Percentiles rank a stretch among this genome's conserved stretches.
These are phyloP conservation scores for Taurulus bubalis DNA, from an alignment of 2,113 vertebrate genomes.

Conservation along the genomic window DNA sequence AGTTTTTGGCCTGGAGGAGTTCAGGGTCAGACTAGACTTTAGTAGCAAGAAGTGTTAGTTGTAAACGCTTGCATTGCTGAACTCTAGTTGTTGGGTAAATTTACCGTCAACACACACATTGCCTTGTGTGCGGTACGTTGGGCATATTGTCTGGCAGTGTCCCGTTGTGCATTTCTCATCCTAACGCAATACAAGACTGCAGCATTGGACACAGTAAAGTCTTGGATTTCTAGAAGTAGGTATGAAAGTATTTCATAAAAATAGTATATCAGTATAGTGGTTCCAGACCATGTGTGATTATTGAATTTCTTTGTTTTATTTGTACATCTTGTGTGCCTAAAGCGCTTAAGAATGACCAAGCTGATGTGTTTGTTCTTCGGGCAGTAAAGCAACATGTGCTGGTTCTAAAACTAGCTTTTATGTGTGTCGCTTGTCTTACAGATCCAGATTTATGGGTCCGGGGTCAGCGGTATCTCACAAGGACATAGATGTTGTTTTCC, in stretches of 20 bases:
- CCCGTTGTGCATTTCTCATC: too few species aligned
- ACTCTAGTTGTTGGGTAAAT: not conserved
- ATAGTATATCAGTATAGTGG: not conserved
- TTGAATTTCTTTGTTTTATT: not conserved
- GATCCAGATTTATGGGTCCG: slow-evolving; percentile 38
- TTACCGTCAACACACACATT: not conserved
- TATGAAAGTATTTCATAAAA: not conserved
- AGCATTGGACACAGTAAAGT: not conserved
- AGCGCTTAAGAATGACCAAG: not conserved
- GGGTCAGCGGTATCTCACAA: not conserved
- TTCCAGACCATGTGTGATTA: not conserved
- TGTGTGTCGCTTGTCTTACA: slow-evolving; percentile 15
- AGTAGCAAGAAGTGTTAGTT: not conserved
- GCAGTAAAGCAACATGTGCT: slow-evolving; percentile 34
- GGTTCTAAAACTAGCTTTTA: slow-evolving; percentile 45
- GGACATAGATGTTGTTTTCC: not conserved
- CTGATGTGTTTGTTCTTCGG: slow-evolving; percentile 1
- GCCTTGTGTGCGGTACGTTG: not conserved
- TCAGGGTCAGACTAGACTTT: not conserved
- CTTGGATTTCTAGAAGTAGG: not conserved
- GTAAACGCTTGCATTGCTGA: too few species aligned
- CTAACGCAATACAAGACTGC: not conserved
- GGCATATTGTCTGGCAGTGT: not conserved
- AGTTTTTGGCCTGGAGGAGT: not conserved
- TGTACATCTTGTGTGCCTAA: not conserved